Evolutionary conservation across 2,113 vertebrate genomes (phyloP), one percentile per base, ranked within the genome.

Genomic region (Pipa parva): DNA sequence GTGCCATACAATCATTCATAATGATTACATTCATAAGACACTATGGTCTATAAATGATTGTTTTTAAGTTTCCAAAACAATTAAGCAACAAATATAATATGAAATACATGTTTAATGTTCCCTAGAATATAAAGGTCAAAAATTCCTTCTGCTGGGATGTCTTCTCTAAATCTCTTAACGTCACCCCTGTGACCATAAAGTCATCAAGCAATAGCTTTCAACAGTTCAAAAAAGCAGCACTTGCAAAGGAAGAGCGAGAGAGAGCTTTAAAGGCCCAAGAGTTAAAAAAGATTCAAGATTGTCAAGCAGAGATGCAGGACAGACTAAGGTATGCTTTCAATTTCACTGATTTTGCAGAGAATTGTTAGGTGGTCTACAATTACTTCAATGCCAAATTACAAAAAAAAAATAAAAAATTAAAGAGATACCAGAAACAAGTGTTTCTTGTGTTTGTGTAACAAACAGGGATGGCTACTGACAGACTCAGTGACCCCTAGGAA

Each of bases 141-240:
- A 90, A 89, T 72, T 81, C 74, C 1, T 80, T 86, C 66, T 92
- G 91, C n/a, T 98, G 95, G 96, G 86, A 83, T 18, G 90, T 59
- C 63, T 79, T 97, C 22, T 89, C 87, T 66, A 93, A 85, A 72
- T 73, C 74, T 0, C 82, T 85, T 7, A 77, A 63, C 55, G 29
- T 78, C 17, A 61, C 77, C 33, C 75, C 87, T 2, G 39, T 81
- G 54, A 60, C 84, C 0, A 75, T 89, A 69, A 94, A 92, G 74
- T 81, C 92, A 0, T 95, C 93, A 4, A 87, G 82, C 56, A 88
- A 92, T 61, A 90, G 83, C 72, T 98, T 98, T 78, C 87, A 90
- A 73, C 83, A 89, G 20, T 97, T 95, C 74, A 89, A 82, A 58
- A 89, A 92, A 55, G 92, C 76, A 36, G 92, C 91, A 1, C 81